A percentile compares a stretch with the other conserved stretches of the same genome.
Conservation (phyloP, 2,797 vertebrate species). For the Natrix natrix region DNA sequence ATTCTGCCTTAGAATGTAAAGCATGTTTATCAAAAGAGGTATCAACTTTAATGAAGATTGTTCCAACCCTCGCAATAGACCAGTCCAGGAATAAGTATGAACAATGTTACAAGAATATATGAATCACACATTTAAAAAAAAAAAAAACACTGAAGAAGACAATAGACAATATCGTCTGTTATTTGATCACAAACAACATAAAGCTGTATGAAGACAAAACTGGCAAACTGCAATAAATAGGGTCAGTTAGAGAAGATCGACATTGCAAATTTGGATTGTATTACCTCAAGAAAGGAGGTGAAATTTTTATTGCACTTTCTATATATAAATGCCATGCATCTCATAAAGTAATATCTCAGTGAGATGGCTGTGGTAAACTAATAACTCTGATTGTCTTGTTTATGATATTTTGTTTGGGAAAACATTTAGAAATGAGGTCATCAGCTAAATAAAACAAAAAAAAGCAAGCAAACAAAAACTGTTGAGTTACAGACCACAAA, state of each 20-base stretch:
- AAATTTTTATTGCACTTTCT: neutral
- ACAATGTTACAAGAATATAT: neutral
- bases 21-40: neutral
- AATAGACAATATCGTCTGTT: neutral
- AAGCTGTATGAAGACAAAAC: neutral
- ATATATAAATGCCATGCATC: neutral
- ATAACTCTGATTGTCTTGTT: neutral
- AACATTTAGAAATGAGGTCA: neutral
- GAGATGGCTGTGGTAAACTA: neutral
- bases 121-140: neutral
- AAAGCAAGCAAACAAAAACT: neutral
- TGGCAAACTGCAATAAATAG: neutral
- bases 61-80: neutral
- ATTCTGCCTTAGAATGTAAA: neutral
- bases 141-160: too few species aligned
- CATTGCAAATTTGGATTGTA: neutral
- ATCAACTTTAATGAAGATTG: neutral
- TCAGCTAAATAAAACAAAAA: neutral
- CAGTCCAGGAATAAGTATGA: neutral
- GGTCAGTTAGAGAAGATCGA: neutral
- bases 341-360: neutral
- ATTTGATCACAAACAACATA: neutral
- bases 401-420: neutral
- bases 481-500: neutral
- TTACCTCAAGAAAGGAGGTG: neutral